Conservation (phyloP, 2,113 vertebrate species). For the Enhydra lutris region DNA sequence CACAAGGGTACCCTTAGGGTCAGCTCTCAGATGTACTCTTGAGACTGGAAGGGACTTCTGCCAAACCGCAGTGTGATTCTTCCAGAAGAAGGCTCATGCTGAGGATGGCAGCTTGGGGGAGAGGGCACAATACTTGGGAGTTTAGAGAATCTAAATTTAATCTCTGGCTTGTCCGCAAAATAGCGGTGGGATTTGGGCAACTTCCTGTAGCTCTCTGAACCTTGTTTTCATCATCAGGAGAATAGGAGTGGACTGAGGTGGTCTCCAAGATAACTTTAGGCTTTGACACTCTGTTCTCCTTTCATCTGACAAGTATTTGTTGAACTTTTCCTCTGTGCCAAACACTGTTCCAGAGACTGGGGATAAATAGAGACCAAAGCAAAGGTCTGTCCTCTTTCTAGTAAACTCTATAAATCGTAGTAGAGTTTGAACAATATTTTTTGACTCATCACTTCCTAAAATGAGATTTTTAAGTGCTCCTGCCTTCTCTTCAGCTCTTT, state of each 20-base stretch:
- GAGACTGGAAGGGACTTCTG: not conserved
- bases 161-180: not conserved
- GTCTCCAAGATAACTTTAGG: not conserved
- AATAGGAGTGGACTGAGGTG: not conserved
- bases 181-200: not conserved
- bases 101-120: no score
- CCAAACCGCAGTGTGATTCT: not conserved
- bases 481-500: not conserved
- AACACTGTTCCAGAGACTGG: not conserved
- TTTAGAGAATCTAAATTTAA: not conserved
- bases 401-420: not conserved
- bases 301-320: not conserved
- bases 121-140: not conserved
- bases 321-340: not conserved
- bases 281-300: not conserved
- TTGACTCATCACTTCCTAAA: not conserved
- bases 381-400: not conserved
- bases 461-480: not conserved
- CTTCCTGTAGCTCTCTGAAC: not conserved
- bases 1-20: rapidly evolving
- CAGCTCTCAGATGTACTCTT: not conserved
- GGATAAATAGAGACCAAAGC: not conserved
- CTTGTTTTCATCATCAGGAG: not conserved
- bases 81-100: not conserved
- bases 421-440: not conserved